Conservation (phyloP, 2,888 invertebrate species). For the Meiosimyza decipiens region DNA sequence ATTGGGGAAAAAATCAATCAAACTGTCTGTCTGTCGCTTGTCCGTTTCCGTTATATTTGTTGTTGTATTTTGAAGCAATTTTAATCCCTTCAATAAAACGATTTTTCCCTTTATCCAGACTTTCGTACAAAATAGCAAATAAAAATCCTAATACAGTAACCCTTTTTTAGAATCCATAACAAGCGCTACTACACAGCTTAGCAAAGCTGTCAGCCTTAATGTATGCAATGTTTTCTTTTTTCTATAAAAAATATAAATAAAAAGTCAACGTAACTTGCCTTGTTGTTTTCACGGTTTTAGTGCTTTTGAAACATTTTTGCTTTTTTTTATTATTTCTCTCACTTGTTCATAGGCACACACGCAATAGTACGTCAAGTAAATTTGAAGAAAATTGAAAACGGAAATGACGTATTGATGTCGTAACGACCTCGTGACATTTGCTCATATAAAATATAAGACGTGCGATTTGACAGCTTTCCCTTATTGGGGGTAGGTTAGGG, state of each 20-base stretch:
- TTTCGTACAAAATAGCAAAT: too few relatives aligned
- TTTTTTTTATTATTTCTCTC: not conserved
- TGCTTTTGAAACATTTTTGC: not conserved
- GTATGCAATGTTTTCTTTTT: constrained; percentile 14
- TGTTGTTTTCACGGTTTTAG: not conserved
- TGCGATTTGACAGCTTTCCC: not conserved
- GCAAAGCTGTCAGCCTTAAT: constrained; percentile 12
- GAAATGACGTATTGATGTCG: constrained; percentile 48
- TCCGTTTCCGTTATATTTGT: constrained; percentile 21
- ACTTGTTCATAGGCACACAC: not conserved
- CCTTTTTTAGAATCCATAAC: not conserved
- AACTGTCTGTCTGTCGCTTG: constrained; percentile 23
- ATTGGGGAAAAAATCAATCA: constrained; percentile 16
- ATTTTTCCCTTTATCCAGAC: too few relatives aligned
- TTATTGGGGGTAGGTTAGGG: too few relatives aligned
- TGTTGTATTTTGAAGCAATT: not conserved
- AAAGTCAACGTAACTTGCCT: not conserved
- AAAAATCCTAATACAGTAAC: not conserved
- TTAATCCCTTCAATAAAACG: not conserved
- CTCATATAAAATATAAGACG: not conserved
- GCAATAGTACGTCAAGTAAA: constrained; percentile 47
- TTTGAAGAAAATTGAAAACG: constrained; percentile 51
- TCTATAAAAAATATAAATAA: too few relatives aligned
- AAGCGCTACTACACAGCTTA: not conserved
- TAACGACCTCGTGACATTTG: not conserved